Base-by-base conservation (phyloP, 2,113 vertebrate species). In the Sander lucioperca region DNA sequence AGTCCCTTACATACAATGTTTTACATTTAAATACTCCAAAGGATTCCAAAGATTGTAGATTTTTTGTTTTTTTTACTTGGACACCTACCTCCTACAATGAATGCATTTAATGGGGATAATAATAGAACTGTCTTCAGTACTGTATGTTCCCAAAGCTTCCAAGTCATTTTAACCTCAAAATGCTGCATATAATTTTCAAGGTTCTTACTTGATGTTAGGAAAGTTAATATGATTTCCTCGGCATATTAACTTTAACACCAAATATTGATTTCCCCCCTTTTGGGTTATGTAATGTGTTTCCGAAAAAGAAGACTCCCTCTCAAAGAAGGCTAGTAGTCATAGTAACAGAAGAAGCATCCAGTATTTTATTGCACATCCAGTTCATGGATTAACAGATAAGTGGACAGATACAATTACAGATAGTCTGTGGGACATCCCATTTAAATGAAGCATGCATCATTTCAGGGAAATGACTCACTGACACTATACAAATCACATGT, bases 401-500 rank as follows among this genome's bases (percentile, higher is more conserved):
- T 13, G 45, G 15, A 21, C 19, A 21, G 14, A 69, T 61, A 18
- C 39, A n/a, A 58, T 15, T 8, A 45, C 4, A 63, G 12, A n/a
- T 1, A 14, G 43, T 13, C 73, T 59, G 21, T 56, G 0, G 1
- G n/a, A 16, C 13, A 36, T 58, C 1, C 1, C 3, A 30, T 48
- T 80, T 27, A 30, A 2, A 13, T 57, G 2, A 57, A 12, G 19
- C 21, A 27, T 25, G 8, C 16, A 53, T 21, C 12, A 19, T 19
- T 30, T 54, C 16, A 5, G 2, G 16, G 1, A 57, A 75, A 36
- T 68, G 13, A 69, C 27, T 83, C 9, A 79, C 47, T 30, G 3
- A 66, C 45, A 56, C 14, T 15, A 48, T 82, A 78, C 74, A 85
- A 74, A 25, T 68, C 75, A 82, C 47, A 56, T 48, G 65, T 21